Evolutionary conservation across 2,113 vertebrate species (phyloP).

Genomic region (Pachypanchax playfairii): DNA sequence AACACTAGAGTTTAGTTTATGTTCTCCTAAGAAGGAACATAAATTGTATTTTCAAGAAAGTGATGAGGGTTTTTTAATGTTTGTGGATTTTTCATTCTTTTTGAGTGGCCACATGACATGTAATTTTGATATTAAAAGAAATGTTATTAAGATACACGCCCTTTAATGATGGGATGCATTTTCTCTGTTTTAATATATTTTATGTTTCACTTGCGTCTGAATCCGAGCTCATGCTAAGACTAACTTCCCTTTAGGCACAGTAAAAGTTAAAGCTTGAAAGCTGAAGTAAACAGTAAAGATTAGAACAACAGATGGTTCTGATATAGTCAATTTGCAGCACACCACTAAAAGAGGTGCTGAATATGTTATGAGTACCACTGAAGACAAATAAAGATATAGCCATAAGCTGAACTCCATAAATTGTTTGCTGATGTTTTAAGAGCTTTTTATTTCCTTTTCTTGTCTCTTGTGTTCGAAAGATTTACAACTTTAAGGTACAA

Average conservation of each 20-base stretch:
- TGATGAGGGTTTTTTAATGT: neutral
- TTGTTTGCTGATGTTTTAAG: conserved; percentile 52
- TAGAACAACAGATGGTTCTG: conserved; percentile 60
- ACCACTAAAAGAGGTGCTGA: conserved; percentile 51
- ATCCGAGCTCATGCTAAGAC: conserved; percentile 25
- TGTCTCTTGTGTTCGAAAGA: conserved; percentile 16
- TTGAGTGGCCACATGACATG: conserved; percentile 12
- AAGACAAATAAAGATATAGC: conserved; percentile 55
- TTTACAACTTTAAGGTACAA: conserved; percentile 11
- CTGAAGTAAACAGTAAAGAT: conserved; percentile 40
- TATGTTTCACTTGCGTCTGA: conserved; percentile 34
- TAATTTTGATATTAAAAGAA: conserved; percentile 31
- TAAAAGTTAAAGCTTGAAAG: conserved; percentile 47
- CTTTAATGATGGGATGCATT: conserved; percentile 44
- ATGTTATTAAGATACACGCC: conserved; percentile 32
- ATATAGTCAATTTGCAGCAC: conserved; percentile 39
- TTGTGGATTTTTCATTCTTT: neutral
- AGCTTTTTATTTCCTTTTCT: conserved; percentile 20
- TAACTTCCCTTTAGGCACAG: conserved; percentile 50
- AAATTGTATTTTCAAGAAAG: neutral
- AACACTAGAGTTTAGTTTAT: neutral
- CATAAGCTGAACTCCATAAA: conserved; percentile 39
- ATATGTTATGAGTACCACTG: conserved; percentile 41
- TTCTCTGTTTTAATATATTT: conserved; percentile 43
- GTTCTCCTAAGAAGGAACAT: neutral